Evolutionary conservation across 1,140 invertebrate species (phyloP), one percentile per base, ranked within the genome.

Genomic region (Cotesia glomerata): DNA sequence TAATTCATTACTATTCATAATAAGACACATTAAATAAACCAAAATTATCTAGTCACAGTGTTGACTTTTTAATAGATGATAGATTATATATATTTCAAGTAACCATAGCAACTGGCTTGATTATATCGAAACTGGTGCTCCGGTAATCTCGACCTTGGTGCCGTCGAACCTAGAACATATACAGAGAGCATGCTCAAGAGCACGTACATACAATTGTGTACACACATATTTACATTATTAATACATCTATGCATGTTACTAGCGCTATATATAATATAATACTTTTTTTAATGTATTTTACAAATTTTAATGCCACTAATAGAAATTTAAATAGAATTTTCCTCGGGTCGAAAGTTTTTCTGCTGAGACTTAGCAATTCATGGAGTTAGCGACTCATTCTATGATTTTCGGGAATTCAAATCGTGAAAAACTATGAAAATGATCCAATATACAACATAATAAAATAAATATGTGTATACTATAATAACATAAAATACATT

Each of bases 71-170:
- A 11, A 18, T 18, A 18, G 16, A 26, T 26, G 18, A 58, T 18
- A 26, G 18, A 9, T 16, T 16, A 58, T 58, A 16, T 9, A 58
- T 58, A 58, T 26, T 34, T 58, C 26, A 9, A 58, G 56, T 58
- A 58, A 34, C 56, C 56, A 18, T 58, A 32, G 56, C 9, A 18
- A 58, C 56, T 5, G 9, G 26, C 5, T 58, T 58, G 56, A 58
- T 58, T 18, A 58, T 18, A 58, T 58, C 56, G 26, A 58, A 16
- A 3, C 56, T 58, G 56, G 39, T 45, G 8, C 39, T 45, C 39
- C 5, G 39, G 56, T 58, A 58, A 58, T 58, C 56, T 58, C 56
- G 56, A 58, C 56, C 56, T 58, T 58, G 56, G 56, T 58, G 56
- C 14, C 56, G 56, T 58, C 56, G 56, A 58, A 58, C 56, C 56